Conservation (phyloP, 1,140 invertebrate species). For the Aricia agestis region DNA sequence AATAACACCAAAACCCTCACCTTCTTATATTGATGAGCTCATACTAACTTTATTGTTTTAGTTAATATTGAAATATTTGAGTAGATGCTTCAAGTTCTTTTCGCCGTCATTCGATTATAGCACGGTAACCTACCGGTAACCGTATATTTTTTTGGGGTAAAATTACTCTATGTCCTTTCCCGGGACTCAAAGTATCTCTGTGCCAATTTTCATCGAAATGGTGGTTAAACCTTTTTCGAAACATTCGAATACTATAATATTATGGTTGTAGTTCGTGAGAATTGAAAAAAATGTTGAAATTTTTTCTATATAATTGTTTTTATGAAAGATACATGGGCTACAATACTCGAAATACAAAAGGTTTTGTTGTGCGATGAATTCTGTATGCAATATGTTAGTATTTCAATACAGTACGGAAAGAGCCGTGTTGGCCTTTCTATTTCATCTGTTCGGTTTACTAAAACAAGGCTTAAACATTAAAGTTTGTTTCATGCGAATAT, state of each 20-base stretch:
- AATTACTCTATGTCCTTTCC: no score
- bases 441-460: background rate
- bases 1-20: conserved; percentile 26
- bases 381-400: background rate
- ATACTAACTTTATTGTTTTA: background rate
- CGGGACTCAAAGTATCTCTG: no score
- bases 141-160: no score
- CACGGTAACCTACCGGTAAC: no score
- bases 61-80: background rate
- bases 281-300: background rate
- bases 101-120: no score
- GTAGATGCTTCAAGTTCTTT: no score
- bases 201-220: no score
- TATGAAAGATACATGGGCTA: background rate
- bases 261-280: background rate
- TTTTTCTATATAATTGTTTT: background rate
- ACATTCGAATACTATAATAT: no score
- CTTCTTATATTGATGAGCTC: background rate
- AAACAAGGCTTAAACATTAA: no score
- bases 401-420: background rate
- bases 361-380: background rate
- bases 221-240: no score
- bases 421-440: background rate
- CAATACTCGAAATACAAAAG: background rate
- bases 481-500: no score